Evolutionary conservation across 2,888 invertebrate genomes (phyloP).

Genomic region (Ormyrus pomaceus): DNA sequence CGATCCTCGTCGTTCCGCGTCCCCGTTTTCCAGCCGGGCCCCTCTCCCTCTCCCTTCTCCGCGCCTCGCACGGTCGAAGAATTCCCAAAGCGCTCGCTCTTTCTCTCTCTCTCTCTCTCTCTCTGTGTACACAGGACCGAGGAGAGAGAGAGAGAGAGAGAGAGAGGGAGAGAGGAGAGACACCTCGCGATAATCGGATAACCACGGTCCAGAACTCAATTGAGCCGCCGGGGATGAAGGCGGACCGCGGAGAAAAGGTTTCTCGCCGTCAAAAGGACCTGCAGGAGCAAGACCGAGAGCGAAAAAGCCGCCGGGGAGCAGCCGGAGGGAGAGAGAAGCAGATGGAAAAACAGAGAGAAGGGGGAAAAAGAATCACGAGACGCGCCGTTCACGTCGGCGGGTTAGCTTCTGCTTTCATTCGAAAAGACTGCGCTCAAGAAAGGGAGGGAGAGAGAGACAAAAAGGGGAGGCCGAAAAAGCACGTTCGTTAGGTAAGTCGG

Average conservation of each 20-base stretch:
- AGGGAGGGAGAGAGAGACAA: slow-evolving; percentile 8
- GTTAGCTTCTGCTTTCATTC: slow-evolving; percentile 37
- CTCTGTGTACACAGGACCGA: slow-evolving; percentile 49
- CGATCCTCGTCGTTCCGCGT: neutral
- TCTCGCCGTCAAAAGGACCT: neutral
- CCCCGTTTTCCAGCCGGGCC: neutral
- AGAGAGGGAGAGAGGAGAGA: slow-evolving; percentile 24
- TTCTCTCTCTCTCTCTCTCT: neutral
- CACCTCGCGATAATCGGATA: slow-evolving; percentile 68
- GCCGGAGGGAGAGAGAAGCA: slow-evolving; percentile 59
- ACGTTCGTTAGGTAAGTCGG: slow-evolving; percentile 51
- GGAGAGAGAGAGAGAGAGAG: no score
- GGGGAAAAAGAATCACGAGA: slow-evolving; percentile 47
- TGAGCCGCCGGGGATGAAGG: slow-evolving; percentile 59
- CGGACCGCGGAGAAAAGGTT: neutral
- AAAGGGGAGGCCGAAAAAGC: slow-evolving; percentile 45
- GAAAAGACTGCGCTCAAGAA: slow-evolving; percentile 10
- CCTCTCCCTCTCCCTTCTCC: neutral
- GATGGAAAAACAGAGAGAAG: slow-evolving; percentile 42
- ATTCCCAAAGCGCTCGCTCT: slow-evolving; percentile 23
- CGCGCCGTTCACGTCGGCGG: slow-evolving; percentile 35
- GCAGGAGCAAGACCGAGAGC: slow-evolving; percentile 22
- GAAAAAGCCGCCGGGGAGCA: slow-evolving; percentile 21
- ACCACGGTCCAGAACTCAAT: slow-evolving; percentile 68
- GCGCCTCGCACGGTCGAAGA: slow-evolving; percentile 6